phyloP scores from a whole-genome alignment of 1,140 invertebrate genomes.

The Apolygus lucorum region DNA sequence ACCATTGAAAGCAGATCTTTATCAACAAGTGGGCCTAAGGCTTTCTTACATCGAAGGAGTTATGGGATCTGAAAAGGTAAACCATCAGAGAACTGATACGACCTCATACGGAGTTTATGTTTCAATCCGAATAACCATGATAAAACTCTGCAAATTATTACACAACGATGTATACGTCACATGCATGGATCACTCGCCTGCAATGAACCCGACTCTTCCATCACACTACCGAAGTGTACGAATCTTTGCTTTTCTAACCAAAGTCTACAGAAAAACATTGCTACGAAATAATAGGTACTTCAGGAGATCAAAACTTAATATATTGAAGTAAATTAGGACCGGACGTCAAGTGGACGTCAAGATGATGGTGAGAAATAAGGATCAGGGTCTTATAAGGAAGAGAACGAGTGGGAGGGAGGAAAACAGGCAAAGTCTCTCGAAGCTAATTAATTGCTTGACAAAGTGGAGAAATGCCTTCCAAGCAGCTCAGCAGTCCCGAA shows the following conservation, averaged over 20 bases:
- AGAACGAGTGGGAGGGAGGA: background rate
- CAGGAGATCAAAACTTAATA: background rate
- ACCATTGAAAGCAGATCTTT: too few species aligned
- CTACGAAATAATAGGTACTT: background rate
- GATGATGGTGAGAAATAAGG: background rate
- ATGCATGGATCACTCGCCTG: background rate
- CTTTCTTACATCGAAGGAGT: too few species aligned
- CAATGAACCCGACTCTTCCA: background rate
- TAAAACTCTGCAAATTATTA: too few species aligned
- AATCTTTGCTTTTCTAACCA: background rate
- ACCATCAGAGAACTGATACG: too few species aligned
- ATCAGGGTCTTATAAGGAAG: background rate
- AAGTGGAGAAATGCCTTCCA: background rate
- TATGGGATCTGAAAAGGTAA: too few species aligned
- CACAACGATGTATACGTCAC: too few species aligned
- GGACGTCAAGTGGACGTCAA: background rate
- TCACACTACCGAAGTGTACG: background rate
- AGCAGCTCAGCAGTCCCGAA: background rate
- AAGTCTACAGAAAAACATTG: background rate
- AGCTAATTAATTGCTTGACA: background rate
- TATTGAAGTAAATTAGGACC: background rate
- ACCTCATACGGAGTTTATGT: too few species aligned
- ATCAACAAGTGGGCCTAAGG: too few species aligned
- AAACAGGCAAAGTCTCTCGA: background rate
- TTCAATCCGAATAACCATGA: too few species aligned